phyloP scores from a whole-genome alignment of 2,888 invertebrate species.

The Tridacna crocea region DNA sequence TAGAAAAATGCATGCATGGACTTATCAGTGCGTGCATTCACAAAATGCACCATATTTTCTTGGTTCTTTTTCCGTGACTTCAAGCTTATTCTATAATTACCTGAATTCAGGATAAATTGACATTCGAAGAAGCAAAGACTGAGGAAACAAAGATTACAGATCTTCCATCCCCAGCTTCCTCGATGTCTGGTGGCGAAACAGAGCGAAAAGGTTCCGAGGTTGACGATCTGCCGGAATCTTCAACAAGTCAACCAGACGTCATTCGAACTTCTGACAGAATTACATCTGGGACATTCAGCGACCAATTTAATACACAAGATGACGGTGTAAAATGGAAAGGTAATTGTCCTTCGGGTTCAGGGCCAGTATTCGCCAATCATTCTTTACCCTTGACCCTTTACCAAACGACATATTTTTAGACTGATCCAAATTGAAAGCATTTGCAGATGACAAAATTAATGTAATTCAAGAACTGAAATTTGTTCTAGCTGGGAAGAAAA shows the following conservation, averaged over 20 bases:
- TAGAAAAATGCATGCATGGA: background rate
- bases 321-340: background rate
- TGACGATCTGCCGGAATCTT: background rate
- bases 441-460: too few species aligned
- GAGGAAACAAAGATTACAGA: background rate
- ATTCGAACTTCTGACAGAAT: background rate
- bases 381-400: too few species aligned
- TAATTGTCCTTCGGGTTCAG: background rate
- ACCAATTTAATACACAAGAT: slow-evolving; percentile 14
- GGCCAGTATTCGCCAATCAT: background rate
- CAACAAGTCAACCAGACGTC: background rate
- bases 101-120: too few species aligned
- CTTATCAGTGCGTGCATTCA: background rate
- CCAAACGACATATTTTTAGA: too few species aligned
- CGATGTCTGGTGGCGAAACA: background rate
- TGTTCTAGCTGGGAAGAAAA: too few species aligned
- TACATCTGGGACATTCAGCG: slow-evolving; percentile 6
- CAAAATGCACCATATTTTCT: background rate
- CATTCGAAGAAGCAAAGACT: too few species aligned
- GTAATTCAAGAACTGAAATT: too few species aligned
- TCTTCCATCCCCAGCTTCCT: background rate
- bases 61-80: too few species aligned
- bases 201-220: background rate
- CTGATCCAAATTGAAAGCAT: too few species aligned
- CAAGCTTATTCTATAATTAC: too few species aligned